phyloP scores from a whole-genome alignment of 2,888 invertebrate genomes.

The Diarsia dahlii region DNA sequence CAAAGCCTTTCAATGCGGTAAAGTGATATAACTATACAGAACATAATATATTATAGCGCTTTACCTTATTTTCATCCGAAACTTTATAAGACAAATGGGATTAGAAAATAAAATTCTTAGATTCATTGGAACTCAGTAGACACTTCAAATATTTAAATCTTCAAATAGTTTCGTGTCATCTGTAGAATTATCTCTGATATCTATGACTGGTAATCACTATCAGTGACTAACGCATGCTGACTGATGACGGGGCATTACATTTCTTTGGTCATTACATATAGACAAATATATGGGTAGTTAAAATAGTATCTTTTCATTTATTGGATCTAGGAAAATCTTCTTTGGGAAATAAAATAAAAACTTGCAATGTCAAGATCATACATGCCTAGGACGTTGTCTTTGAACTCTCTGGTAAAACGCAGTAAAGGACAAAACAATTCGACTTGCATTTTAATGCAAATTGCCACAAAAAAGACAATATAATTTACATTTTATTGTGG shows the following conservation, averaged over 20 bases:
- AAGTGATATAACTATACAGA: background rate
- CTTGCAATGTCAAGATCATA: no score
- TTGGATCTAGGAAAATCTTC: no score
- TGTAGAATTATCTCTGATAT: constrained; percentile 29
- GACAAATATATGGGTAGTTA: background rate
- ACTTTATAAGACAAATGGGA: no score
- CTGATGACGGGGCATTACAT: constrained; percentile 63
- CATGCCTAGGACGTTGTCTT: background rate
- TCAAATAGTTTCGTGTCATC: constrained; percentile 2
- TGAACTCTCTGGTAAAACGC: no score
- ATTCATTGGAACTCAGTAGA: constrained; percentile 42
- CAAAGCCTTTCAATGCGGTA: background rate
- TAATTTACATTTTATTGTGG: no score
- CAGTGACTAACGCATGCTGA: constrained; percentile 67
- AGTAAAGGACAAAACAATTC: background rate
- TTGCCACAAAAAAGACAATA: background rate
- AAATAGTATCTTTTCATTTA: no score
- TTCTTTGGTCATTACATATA: constrained; percentile 54
- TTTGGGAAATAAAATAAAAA: no score
- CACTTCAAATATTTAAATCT: constrained; percentile 7
- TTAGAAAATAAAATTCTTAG: background rate
- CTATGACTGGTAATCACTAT: constrained; percentile 41
- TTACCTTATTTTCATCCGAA: no score
- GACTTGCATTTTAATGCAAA: no score
- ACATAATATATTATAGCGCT: no score